Base-by-base conservation (phyloP, 2,797 vertebrate genomes). In the Mastacembelus armatus region DNA sequence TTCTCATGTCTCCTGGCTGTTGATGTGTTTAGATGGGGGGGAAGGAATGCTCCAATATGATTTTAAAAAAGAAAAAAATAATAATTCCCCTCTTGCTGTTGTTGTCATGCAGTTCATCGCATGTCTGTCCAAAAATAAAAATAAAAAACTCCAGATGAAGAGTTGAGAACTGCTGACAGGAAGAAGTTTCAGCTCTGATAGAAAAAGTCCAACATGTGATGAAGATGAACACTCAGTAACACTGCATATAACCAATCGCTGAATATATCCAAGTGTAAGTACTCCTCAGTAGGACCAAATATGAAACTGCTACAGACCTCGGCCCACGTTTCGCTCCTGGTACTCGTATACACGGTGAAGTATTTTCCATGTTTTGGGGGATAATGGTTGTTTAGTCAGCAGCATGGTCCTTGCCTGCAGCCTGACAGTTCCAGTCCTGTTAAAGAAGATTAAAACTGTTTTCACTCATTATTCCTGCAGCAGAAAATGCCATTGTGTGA, bases 31-130 rank as follows among this genome's bases (percentile, higher is more conserved):
- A 1, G 63, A 55, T 44, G 60, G 57, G 63, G 58, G 65, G 59
- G 52, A 40, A 29, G 47, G 59, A 67, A 62, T 61, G 77, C 66
- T 66, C 43, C 0, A 21, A 29, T 32, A 40, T 7, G 10, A 51
- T 66, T 50, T 3, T 19, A 66, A 69, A 61, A 73, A 18, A 29
- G 51, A 59, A 7, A 42, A 43, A 43, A 36, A 66, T 42, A 7
- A 48, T 49, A 40, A 54, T 2, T 11, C 52, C 77, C 73, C 52
- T 54, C 42, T 22, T 33, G 65, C 66, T 77, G 75, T 76, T 61
- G 73, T 82, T 55, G 69, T 83, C 84, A 85, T 81, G 87, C 82
- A 70, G 77, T 50, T 78, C 77, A 81, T 82, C 32, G 85, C 89
- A 89, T 87, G 89, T 90, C 59, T 50, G 67, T 85, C 71, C 64